phyloP scores from a whole-genome alignment of 2,888 invertebrate genomes.

The Cataglyphis altisquamis region DNA sequence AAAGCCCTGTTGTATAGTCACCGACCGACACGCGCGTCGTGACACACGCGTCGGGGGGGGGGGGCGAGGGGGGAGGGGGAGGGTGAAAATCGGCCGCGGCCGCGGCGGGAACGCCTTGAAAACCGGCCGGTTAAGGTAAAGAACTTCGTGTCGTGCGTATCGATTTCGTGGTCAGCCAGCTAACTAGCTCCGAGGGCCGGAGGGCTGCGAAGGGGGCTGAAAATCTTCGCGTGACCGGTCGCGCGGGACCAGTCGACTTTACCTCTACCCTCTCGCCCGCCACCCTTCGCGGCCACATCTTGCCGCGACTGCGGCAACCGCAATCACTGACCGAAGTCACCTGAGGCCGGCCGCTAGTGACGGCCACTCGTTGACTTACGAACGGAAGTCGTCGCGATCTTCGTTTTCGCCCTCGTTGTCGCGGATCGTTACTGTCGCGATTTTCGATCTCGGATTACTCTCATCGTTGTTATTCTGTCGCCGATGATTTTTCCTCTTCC shows the following conservation, averaged over 20 bases:
- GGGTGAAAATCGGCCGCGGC: constrained; percentile 45
- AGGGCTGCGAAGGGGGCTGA: constrained; percentile 55
- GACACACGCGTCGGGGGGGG: not conserved
- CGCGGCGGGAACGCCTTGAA: constrained; percentile 64
- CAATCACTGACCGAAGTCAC: constrained; percentile 81
- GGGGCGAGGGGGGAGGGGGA: too few species aligned
- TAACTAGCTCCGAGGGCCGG: constrained; percentile 28
- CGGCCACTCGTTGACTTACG: constrained; percentile 63
- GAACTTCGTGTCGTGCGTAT: constrained; percentile 75
- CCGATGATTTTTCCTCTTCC: constrained; percentile 62
- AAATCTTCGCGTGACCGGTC: constrained; percentile 84
- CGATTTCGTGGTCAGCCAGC: constrained; percentile 74
- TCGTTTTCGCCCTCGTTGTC: not conserved
- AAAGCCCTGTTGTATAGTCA: constrained; percentile 2
- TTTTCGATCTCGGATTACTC: not conserved
- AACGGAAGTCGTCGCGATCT: constrained; percentile 3
- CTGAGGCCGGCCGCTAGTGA: constrained; percentile 62
- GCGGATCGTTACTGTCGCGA: constrained; percentile 3
- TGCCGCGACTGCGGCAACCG: constrained; percentile 80
- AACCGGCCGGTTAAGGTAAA: constrained; percentile 72
- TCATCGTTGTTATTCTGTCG: not conserved
- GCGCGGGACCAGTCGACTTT: constrained; percentile 54
- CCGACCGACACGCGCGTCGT: constrained; percentile 22
- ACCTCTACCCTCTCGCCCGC: constrained; percentile 54
- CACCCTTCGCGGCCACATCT: constrained; percentile 75